These are phyloP conservation scores for Entelurus aequoreus DNA, from an alignment of 2,113 vertebrate species.

Conservation along the genomic window DNA sequence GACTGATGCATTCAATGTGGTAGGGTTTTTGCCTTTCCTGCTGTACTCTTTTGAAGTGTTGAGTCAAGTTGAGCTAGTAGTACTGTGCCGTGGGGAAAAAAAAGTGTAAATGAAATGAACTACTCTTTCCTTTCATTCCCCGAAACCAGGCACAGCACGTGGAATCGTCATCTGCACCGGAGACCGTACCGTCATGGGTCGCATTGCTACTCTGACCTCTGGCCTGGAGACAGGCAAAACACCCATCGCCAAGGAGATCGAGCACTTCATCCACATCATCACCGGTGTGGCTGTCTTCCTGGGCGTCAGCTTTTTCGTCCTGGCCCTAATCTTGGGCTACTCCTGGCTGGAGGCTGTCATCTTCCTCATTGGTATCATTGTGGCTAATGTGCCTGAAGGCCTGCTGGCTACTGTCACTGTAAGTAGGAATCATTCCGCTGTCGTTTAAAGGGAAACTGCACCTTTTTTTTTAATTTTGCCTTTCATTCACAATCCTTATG, in stretches of 20 bases:
- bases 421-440: conserved; percentile 46
- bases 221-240: conserved; percentile 88
- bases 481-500: too few species aligned
- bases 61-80: too few species aligned
- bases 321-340: conserved; percentile 82
- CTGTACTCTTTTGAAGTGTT: too few species aligned
- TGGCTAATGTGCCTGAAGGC: conserved; percentile 89
- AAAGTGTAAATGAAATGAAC: neutral
- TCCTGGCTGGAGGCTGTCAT: conserved; percentile 88
- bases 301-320: conserved; percentile 81
- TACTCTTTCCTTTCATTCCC: neutral
- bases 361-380: conserved; percentile 91
- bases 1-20: too few species aligned
- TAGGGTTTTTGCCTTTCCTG: too few species aligned
- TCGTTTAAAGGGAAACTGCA: too few species aligned
- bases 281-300: conserved; percentile 87
- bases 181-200: conserved; percentile 88
- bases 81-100: too few species aligned
- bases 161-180: conserved; percentile 85
- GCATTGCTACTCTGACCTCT: conserved; percentile 86
- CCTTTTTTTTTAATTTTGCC: too few species aligned
- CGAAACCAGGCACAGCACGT: conserved; percentile 77
- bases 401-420: conserved; percentile 92
- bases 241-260: conserved; percentile 86
- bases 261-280: conserved; percentile 93